These are phyloP conservation scores for Drosophila trapezifrons DNA, from an alignment of 1,140 invertebrate species.

Conservation along the genomic window DNA sequence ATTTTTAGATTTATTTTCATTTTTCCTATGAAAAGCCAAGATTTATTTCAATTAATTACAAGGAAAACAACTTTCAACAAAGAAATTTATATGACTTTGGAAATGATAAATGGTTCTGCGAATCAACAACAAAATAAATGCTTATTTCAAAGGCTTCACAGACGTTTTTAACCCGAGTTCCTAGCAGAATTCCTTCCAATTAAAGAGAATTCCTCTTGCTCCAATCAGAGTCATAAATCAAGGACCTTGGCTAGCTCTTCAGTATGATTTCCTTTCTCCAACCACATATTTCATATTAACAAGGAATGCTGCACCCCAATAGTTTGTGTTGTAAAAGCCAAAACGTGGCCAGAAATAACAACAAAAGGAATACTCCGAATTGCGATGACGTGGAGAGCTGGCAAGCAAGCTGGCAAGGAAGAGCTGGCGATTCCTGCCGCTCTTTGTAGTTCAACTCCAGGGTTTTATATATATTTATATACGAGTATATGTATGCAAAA, in stretches of 20 bases:
- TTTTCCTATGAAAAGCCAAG: not conserved
- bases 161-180: not conserved
- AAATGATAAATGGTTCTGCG: slow-evolving; percentile 6
- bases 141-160: not conserved
- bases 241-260: not conserved
- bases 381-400: slow-evolving; percentile 10
- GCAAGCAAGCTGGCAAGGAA: not conserved
- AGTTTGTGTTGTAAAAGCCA: slow-evolving; percentile 63
- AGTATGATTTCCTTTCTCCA: slow-evolving; percentile 1
- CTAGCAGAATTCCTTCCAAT: slow-evolving; percentile 31
- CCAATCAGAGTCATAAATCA: slow-evolving; percentile 52
- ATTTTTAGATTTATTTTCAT: not conserved
- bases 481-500: slow-evolving; percentile 4
- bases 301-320: slow-evolving; percentile 42
- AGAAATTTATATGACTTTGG: not conserved
- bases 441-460: slow-evolving; percentile 11
- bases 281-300: slow-evolving; percentile 47
- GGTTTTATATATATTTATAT: slow-evolving; percentile 2
- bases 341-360: slow-evolving; percentile 40
- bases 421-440: slow-evolving; percentile 2
- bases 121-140: not conserved
- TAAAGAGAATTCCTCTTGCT: slow-evolving; percentile 27
- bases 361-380: slow-evolving; percentile 45
- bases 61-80: not conserved
- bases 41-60: not conserved